Conservation (phyloP, 2,113 vertebrate species). For the Bagarius yarrelli region DNA sequence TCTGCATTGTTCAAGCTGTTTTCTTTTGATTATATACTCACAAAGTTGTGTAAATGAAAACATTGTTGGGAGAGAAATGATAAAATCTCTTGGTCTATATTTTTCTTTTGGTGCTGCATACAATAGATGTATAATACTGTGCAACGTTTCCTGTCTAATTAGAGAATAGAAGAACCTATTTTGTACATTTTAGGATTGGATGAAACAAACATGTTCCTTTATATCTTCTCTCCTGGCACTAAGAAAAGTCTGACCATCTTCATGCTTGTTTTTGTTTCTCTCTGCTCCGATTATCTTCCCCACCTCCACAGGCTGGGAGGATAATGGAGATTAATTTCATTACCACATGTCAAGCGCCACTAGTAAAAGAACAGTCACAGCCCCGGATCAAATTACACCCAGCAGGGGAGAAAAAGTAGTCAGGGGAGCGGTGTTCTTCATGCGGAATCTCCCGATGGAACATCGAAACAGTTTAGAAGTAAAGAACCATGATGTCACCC, state of each 20-base stretch:
- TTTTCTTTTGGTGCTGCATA: slow-evolving; percentile 14
- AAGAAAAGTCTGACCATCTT: slow-evolving; percentile 33
- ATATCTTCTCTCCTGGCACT: background rate
- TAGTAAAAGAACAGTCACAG: slow-evolving; percentile 62
- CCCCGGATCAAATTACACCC: slow-evolving; percentile 62
- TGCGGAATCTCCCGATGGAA: slow-evolving; percentile 3
- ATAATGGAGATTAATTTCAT: slow-evolving; percentile 64
- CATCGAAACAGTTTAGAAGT: background rate
- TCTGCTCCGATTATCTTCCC: slow-evolving; percentile 36
- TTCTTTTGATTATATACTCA: slow-evolving; percentile 63
- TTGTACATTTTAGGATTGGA: background rate
- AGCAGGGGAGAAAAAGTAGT: slow-evolving; percentile 21
- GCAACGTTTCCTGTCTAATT: background rate
- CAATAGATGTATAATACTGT: slow-evolving; percentile 15
- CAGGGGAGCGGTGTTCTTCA: slow-evolving; percentile 40
- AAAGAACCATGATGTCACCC: slow-evolving; percentile 1
- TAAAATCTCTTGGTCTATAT: slow-evolving; percentile 8
- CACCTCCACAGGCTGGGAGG: slow-evolving; percentile 31
- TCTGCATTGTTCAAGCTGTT: slow-evolving; percentile 59
- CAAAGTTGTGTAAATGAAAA: slow-evolving; percentile 50
- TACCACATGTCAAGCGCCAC: slow-evolving; percentile 60
- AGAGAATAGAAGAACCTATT: background rate
- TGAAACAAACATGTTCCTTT: too few species aligned
- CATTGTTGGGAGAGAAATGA: slow-evolving; percentile 53
- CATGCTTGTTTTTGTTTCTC: slow-evolving; percentile 14